phyloP scores from a whole-genome alignment of 2,888 invertebrate species.

The Ganaspis brasiliensis region DNA sequence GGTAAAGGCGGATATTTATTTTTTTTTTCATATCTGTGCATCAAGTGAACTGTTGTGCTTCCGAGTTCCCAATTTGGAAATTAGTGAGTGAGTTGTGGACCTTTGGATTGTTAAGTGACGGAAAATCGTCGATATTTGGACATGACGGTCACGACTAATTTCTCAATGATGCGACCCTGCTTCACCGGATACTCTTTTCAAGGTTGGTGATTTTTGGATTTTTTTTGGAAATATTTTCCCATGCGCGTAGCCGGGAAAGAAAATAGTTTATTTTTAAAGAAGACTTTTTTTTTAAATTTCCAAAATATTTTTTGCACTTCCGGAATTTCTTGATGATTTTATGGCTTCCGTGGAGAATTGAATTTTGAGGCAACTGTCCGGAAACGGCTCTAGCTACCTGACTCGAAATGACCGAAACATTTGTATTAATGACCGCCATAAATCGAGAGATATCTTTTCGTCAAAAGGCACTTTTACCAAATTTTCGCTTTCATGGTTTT shows the following conservation, averaged over 20 bases:
- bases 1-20: too few species aligned
- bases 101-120: conserved; percentile 13
- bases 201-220: conserved; percentile 74
- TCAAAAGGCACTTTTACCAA: conserved; percentile 42
- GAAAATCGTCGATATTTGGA: conserved; percentile 64
- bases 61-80: not conserved
- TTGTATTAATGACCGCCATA: conserved; percentile 72
- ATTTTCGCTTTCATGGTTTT: conserved; percentile 42
- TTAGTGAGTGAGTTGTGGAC: conserved; percentile 12
- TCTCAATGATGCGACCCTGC: conserved; percentile 82
- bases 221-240: not conserved
- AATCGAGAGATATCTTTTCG: conserved; percentile 64
- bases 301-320: not conserved
- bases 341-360: not conserved
- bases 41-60: too few species aligned
- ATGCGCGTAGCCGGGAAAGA: too few species aligned
- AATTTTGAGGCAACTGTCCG: not conserved
- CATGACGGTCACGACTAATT: conserved; percentile 81
- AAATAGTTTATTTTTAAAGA: too few species aligned
- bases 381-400: conserved; percentile 63
- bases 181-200: conserved; percentile 82
- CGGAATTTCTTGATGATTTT: not conserved
- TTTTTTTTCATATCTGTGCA: too few species aligned
- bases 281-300: not conserved
- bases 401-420: conserved; percentile 68